phyloP scores from a whole-genome alignment of 2,797 vertebrate genomes.

The Sebastes matsubarae region DNA sequence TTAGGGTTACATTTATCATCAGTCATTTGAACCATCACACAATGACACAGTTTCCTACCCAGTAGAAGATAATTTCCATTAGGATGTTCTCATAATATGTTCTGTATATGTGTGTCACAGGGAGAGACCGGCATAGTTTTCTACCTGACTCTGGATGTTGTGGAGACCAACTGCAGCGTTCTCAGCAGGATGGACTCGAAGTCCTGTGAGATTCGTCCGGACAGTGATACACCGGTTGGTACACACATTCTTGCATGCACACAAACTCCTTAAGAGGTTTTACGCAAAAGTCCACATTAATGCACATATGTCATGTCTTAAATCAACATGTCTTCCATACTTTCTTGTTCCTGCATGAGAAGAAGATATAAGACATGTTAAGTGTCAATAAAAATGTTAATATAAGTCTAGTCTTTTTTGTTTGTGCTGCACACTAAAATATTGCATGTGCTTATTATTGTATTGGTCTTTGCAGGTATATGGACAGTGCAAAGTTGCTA shows the following conservation, averaged over 20 bases:
- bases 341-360: no score
- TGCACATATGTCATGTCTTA: neutral
- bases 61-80: neutral
- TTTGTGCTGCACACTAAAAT: neutral
- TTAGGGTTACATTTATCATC: neutral
- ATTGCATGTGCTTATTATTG: neutral
- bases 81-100: neutral
- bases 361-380: no score
- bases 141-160: slow-evolving; percentile 80
- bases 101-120: slow-evolving; percentile 52
- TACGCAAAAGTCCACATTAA: neutral
- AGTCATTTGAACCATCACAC: neutral
- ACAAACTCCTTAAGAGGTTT: neutral
- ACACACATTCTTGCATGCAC: neutral
- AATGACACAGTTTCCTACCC: neutral
- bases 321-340: neutral
- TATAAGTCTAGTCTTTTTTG: neutral
- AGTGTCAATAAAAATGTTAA: neutral
- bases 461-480: slow-evolving; percentile 71
- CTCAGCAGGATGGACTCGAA: slow-evolving; percentile 70
- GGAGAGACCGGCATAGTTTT: slow-evolving; percentile 52
- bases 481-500: slow-evolving; percentile 79
- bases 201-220: slow-evolving; percentile 54
- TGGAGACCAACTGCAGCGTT: slow-evolving; percentile 81
- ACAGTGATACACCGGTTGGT: slow-evolving; percentile 52